Base-by-base conservation (phyloP, 2,888 invertebrate genomes). In the Antheraea assamensis region DNA sequence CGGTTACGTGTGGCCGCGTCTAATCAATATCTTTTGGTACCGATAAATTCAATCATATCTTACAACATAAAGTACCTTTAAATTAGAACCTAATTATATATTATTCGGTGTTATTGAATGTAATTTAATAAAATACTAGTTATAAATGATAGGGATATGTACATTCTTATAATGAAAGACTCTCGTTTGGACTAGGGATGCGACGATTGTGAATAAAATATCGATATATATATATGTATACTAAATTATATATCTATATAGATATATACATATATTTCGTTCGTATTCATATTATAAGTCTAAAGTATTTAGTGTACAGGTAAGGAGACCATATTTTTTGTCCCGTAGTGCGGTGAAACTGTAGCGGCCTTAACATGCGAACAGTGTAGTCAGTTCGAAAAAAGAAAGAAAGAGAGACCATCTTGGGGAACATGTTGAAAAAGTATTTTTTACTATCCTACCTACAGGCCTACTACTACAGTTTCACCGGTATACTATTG, bases 1-100 rank as follows among this genome's bases (percentile, higher is more conserved):
- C 71, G 71, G 35, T 24, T 35, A 58, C 24, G 55, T 71, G 58
- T 71, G 71, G 71, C 52, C 71, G 19, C 19, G 55, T 17, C 15
- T 71, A 71, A 71, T 71, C 13, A 55, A 35, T 31, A 58, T 71
- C 55, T 35, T 58, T 71, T 35, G 21, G 31, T 68, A n/a, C 73
- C 55, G 74, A 71, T 68, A 71, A 66, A 68, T 71, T 68, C 74
- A 74, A 74, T 74, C 66, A 71, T 68, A 74, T 64, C 68, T 71
- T 70, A 17, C 52, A 35, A n/a, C 21, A 72, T 68, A 68, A 70
- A 74, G 72, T 58, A 52, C 68, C 35, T 71, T 71, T 70, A 74
- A 72, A 75, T 71, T 75, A 72, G 42, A 71, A 73, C 70, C 49
- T 75, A 75, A 75, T 75, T 74, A 70, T 30, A 73, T 74, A 73